phyloP scores from a whole-genome alignment of 2,797 vertebrate species.

The Thunnus albacares region DNA sequence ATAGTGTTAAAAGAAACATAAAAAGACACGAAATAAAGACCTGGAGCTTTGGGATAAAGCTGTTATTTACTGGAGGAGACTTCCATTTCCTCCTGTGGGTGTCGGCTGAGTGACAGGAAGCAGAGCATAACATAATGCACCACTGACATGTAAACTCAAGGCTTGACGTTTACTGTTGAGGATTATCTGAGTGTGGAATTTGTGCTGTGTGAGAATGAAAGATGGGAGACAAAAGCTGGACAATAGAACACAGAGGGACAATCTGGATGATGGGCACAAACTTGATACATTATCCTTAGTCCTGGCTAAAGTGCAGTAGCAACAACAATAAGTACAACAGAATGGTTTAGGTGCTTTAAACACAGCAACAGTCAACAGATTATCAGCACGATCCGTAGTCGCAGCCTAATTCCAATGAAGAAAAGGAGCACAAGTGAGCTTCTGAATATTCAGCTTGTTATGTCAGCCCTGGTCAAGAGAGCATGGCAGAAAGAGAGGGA shows the following conservation, averaged over 20 bases:
- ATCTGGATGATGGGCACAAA: neutral
- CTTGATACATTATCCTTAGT: neutral
- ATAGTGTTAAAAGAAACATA: no score
- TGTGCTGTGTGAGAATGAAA: neutral
- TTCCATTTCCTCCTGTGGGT: neutral
- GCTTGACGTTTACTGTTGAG: neutral
- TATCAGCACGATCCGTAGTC: neutral
- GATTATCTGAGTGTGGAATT: constrained; percentile 14
- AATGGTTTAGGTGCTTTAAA: neutral
- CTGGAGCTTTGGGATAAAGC: neutral
- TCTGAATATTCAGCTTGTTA: neutral
- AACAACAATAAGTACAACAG: neutral
- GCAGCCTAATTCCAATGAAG: neutral
- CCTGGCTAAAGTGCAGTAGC: neutral
- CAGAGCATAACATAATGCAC: neutral
- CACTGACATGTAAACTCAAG: neutral
- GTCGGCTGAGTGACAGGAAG: no score
- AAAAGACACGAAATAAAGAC: no score
- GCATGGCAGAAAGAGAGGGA: no score
- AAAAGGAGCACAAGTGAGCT: neutral
- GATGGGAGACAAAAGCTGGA: neutral
- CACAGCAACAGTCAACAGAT: neutral
- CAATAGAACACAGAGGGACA: no score
- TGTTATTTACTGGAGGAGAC: neutral
- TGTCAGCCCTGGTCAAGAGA: neutral